Base-by-base conservation (phyloP, 2,888 invertebrate species). In the Oeneis ivallda region DNA sequence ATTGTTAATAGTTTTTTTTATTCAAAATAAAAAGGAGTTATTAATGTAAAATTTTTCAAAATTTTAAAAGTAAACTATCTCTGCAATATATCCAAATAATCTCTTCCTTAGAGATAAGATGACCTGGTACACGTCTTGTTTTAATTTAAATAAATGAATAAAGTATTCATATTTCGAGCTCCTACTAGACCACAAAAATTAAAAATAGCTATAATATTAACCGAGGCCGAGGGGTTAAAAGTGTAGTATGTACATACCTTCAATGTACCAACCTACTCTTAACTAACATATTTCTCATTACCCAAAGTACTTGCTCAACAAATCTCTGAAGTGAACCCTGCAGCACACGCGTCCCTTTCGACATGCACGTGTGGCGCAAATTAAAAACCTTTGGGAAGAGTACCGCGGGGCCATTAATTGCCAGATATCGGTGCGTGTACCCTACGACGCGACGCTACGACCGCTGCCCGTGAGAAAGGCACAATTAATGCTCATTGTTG, bases 301-400 rank as follows among this genome's bases (percentile, higher is more conserved):
- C 62, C 58, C 58, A 67, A 64, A 58, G 62, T 66, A 60, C 63
- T 60, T 60, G 64, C 71, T 67, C 64, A 43, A 68, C 70, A 69
- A 68, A 67, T 71, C 73, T 70, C 70, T 65, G 57, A 68, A 69
- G 69, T 54, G 68, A 60, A 45, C 53, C 62, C 43, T 50, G 71
- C 76, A 80, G 71, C 75, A 80, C 90, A 86, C 91, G 89, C 86
- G 87, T 73, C 84, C 70, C 70, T 82, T 87, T 85, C 84, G 87
- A 65, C 76, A 77, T 77, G 88, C 90, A 88, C 90, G 90, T 88
- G 90, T 79, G 75, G 70, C 74, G 81, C 83, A 85, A 91, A 90
- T 89, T 89, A 86, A 88, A 89, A 88, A 84, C 84, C 84, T 85
- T 87, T 86, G 75, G 64, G 62, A 49, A 77, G 70, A 74, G 72